Evolutionary conservation across 2,113 vertebrate genomes (phyloP), one percentile per base, ranked within the genome.

Genomic region (Cepphus grylle): DNA sequence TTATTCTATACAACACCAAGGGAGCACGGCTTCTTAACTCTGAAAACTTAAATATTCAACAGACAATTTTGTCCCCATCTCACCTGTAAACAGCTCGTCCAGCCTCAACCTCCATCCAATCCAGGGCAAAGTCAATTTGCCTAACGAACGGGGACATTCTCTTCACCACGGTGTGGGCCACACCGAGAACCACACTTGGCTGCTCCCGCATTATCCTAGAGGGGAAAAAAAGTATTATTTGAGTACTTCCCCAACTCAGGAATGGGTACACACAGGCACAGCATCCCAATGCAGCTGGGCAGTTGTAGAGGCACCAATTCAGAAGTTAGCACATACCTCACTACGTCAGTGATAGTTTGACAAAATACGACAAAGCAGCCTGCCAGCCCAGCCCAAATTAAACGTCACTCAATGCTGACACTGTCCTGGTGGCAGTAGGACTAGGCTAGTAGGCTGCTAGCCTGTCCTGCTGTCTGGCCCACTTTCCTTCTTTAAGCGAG

Each of bases 81-180:
- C 95, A 99, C 99, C 99, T 99, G 98, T 99, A 99, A 62, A 99
- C 98, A 1, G 99, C 99, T 10, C 99, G 97, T 6, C 99, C 99
- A 0, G 99, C 99, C 94, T 99, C 99, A 11, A 99, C 97, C 63
- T 99, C 99, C 99, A 99, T 99, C 99, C 99, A 99, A 93, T 99
- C 99, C 88, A 99, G 97, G 7, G 99, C 99, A 1, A 99, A 99
- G 95, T 99, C 99, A 5, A 99, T 99, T 90, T 99, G 99, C 65
- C 99, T 96, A 61, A 99, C 99, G 14, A 99, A 99, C 0, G 99
- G 97, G 0, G 99, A 99, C 98, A 99, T 98, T 40, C 99, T 98
- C 96, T 97, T 98, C 56, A 99, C 99, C 6, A 99, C 99, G 0
- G 98, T 98, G 98, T 99, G 99, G 8, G 99, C 99, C 12, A 99